Evolutionary conservation across 2,888 invertebrate species (phyloP).

Genomic region (Cyclophora albipunctata): DNA sequence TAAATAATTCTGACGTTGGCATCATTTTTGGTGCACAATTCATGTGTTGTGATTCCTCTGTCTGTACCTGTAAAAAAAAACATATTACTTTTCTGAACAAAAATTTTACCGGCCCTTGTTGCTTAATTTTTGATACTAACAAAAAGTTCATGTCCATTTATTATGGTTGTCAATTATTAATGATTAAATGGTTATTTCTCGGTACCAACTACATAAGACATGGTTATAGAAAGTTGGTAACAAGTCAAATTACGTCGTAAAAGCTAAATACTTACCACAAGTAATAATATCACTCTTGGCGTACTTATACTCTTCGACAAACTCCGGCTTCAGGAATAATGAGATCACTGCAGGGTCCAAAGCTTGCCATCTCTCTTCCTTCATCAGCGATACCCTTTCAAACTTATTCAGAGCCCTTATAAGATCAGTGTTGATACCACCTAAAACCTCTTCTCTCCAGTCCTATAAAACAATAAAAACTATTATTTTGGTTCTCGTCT

Average conservation of each 20-base stretch:
- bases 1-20: constrained; percentile 47
- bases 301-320: constrained; percentile 50
- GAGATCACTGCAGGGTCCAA: constrained; percentile 51
- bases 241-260: no score
- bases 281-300: constrained; percentile 47
- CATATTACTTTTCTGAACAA: neutral
- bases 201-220: no score
- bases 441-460: constrained; percentile 47
- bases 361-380: constrained; percentile 35
- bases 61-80: constrained; percentile 35
- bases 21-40: constrained; percentile 36
- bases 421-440: constrained; percentile 44
- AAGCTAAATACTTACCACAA: constrained; percentile 37
- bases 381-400: constrained; percentile 37
- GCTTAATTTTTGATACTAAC: no score
- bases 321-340: constrained; percentile 36
- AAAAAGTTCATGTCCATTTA: no score
- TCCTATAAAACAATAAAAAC: constrained; percentile 26
- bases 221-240: no score
- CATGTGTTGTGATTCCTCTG: constrained; percentile 44
- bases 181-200: no score
- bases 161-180: no score
- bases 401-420: constrained; percentile 47
- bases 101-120: no score
- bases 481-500: neutral